Percentiles rank a stretch among this genome's conserved stretches.
Evolutionary conservation across 2,888 invertebrate species (phyloP).

Genomic region (Portevinia maculata): DNA sequence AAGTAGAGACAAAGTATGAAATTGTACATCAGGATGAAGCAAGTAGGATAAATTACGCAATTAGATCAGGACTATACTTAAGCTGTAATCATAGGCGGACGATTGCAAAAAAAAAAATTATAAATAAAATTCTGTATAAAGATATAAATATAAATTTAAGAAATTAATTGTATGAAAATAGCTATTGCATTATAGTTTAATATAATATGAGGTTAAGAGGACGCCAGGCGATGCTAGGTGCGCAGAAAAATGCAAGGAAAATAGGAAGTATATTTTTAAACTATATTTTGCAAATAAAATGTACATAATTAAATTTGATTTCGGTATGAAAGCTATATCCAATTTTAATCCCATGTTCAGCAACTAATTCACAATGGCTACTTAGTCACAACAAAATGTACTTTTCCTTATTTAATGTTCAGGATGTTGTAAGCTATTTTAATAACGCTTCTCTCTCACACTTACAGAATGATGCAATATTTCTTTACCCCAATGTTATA

Average conservation of each 20-base stretch:
- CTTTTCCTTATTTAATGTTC: conserved; percentile 7
- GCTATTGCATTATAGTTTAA: neutral
- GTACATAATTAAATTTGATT: conserved; percentile 28
- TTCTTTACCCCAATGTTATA: conserved; percentile 18
- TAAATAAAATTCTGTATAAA: conserved; percentile 46
- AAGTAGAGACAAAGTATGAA: conserved; percentile 36
- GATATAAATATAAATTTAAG: conserved; percentile 42
- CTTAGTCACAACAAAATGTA: no score
- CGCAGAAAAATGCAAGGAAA: conserved; percentile 54
- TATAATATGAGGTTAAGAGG: conserved; percentile 20
- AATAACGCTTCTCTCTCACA: neutral
- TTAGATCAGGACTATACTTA: conserved; percentile 4
- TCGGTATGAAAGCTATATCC: no score
- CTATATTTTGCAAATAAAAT: conserved; percentile 30
- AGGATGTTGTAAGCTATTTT: conserved; percentile 13
- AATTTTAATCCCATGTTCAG: neutral
- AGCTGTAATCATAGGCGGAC: conserved; percentile 37
- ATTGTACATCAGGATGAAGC: conserved; percentile 7
- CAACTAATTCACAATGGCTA: neutral
- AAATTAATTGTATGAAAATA: conserved; percentile 14
- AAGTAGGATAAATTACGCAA: neutral
- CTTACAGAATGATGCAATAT: neutral
- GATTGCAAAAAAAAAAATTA: conserved; percentile 2
- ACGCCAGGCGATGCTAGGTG: conserved; percentile 35
- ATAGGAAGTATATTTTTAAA: conserved; percentile 16